Evolutionary conservation across 2,113 vertebrate species (phyloP), one percentile per base, ranked within the genome.

Genomic region (Oceanodroma tethys): DNA sequence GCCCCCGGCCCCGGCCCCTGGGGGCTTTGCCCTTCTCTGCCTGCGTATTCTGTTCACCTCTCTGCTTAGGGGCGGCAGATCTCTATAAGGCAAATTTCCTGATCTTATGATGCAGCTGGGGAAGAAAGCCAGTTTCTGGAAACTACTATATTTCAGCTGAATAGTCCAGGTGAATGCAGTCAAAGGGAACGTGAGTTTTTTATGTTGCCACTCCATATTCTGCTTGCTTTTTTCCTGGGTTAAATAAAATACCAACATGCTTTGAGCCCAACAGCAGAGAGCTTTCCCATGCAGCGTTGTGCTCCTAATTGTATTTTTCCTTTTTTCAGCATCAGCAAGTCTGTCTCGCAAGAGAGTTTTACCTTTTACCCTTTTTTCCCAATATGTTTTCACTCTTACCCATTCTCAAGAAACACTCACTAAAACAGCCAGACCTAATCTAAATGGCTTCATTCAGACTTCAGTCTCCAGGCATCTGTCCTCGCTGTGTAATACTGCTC

Each of bases 381-480:
- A 29, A 0, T 26, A n/a, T 10, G 21, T 42, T 76, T 59, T 7
- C 67, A 7, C 23, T 60, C 23, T 1, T 27, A 8, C 7, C 47
- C n/a, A 0, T 13, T 55, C 30, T 48, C 13, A 2, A 7, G 70
- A 14, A 30, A 42, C 3, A 5, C 25, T 65, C 10, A 0, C 18
- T 21, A 2, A 4, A 27, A 0, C 8, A 27, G 42, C 20, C 63
- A n/a, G 75, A 5, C 30, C 56, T 8, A 7, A 26, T 42, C 67
- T 40, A 56, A 48, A 36, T 2, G 19, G 47, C 62, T 90, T 20
- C 19, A 0, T 20, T 58, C 53, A 25, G 26, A 1, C 25, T 30
- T 30, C 76, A 13, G 1, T 8, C 70, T 13, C 42, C 72, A 36
- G 32, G 29, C 60, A 7, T 13, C 25, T 11, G 38, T 22, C 58